phyloP scores from a whole-genome alignment of 2,888 invertebrate species.

The Pachymerium ferrugineum region DNA sequence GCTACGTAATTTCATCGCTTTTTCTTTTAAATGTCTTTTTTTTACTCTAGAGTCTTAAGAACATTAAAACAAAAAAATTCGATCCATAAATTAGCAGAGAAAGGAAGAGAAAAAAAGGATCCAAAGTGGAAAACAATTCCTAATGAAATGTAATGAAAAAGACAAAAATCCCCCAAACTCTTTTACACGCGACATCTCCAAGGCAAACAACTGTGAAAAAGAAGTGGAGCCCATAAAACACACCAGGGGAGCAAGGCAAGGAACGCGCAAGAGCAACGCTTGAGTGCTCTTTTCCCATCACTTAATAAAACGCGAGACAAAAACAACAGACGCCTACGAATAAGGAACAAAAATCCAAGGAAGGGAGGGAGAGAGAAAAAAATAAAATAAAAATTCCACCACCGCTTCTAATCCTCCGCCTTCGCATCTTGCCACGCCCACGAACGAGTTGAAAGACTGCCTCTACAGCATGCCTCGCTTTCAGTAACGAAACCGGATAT shows the following conservation, averaged over 20 bases:
- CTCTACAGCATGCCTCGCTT: slow-evolving; percentile 17
- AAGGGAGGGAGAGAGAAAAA: too few relatives aligned
- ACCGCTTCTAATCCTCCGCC: slow-evolving; percentile 22
- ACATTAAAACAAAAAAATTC: neutral
- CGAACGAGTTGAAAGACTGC: slow-evolving; percentile 14
- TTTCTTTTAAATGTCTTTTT: too few relatives aligned
- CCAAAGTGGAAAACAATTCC: slow-evolving; percentile 16
- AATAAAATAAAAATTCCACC: neutral
- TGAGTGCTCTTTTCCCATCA: slow-evolving; percentile 27
- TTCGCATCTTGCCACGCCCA: slow-evolving; percentile 27
- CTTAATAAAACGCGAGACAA: slow-evolving; percentile 27
- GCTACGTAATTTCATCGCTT: too few relatives aligned
- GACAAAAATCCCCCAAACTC: slow-evolving; percentile 18
- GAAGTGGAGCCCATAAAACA: slow-evolving; percentile 27
- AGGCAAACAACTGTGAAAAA: slow-evolving; percentile 27
- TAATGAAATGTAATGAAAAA: slow-evolving; percentile 27
- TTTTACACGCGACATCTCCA: slow-evolving; percentile 27
- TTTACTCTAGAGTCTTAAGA: too few relatives aligned
- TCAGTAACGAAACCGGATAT: slow-evolving; percentile 22
- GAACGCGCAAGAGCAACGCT: slow-evolving; percentile 22
- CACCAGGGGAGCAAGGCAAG: slow-evolving; percentile 20
- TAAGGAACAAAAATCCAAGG: neutral
- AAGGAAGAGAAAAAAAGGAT: neutral
- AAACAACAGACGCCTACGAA: slow-evolving; percentile 27
- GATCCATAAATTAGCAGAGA: neutral